Conservation (phyloP, 2,113 vertebrate genomes). For the Coryphaenoides rupestris region DNA sequence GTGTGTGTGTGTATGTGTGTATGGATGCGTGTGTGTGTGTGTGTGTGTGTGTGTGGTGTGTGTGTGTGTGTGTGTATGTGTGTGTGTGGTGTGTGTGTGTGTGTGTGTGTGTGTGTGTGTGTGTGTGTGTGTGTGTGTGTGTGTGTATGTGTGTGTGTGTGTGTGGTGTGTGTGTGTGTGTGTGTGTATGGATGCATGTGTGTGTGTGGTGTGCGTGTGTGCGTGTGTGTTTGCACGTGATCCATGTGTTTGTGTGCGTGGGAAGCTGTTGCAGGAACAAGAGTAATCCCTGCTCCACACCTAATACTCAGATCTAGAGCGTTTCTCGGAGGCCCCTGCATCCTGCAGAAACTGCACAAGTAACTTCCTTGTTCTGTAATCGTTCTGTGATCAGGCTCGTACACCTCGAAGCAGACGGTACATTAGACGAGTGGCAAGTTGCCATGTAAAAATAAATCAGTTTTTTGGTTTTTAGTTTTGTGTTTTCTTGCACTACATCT, state of each 20-base stretch:
- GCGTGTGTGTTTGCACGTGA: not conserved
- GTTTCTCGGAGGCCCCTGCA: no score
- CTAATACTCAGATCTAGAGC: not conserved
- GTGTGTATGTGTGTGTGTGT: not conserved
- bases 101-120: not conserved
- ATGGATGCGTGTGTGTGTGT: not conserved
- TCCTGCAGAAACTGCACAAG: no score
- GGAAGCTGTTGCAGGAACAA: constrained; percentile 3
- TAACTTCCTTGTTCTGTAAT: no score
- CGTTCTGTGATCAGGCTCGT: no score
- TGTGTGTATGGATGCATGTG: not conserved
- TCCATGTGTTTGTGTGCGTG: not conserved
- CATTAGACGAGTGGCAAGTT: no score
- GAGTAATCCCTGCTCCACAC: not conserved
- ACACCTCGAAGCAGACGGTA: no score
- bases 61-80: not conserved
- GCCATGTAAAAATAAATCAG: not conserved
- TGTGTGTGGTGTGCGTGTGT: not conserved
- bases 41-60: constrained; percentile 6
- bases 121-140: not conserved
- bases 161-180: not conserved
- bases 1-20: constrained; percentile 2
- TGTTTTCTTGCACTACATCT: not conserved
- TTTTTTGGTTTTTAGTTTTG: not conserved
- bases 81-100: not conserved